Evolutionary conservation across 1,140 invertebrate species (phyloP), one percentile per base, ranked within the genome.

Genomic region (Orchesella cincta): DNA sequence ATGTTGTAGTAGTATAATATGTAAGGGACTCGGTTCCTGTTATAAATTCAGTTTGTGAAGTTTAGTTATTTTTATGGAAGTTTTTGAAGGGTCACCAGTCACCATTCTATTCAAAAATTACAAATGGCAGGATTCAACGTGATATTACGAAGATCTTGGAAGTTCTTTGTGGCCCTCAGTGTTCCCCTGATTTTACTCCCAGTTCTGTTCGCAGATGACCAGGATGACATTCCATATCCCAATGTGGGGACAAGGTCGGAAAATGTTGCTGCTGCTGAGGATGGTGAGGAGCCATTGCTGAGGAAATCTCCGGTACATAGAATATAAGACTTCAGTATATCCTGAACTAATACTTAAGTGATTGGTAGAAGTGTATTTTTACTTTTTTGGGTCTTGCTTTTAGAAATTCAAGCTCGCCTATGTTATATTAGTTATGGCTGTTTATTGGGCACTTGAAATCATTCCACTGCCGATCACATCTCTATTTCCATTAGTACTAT

Each of bases 391-490:
- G 18, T 76, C 73, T 36, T 78, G 70, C 16, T 78, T 84, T 28
- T 72, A 86, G 85, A 84, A 84, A 78, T 76, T 81, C 52, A 79
- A 83, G 83, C 94, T 93, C 83, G 91, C 90, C 80, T 95, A 91
- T 84, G 89, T 92, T 0, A 88, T 95, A 0, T 78, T 93, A 1
- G 83, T 94, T 29, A 94, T 95, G 93, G 92, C 92, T 0, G 86
- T 91, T 1, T 95, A 90, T 84, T 96, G 93, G 93, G 90, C 94
- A 51, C 89, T 92, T 12, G 93, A 96, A 85, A 89, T 90, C 0
- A 84, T 96, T 18, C 93, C 93, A 0, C 85, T 95, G 20, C 89
- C 92, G 0, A 88, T 95, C 0, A 95, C 94, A 0, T 90, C 93
- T 0, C 88, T 95, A 81, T 84, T 96, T 26, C 94, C 94, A 0